Conservation (phyloP, 2,113 vertebrate species). For the Leptosomus discolor region DNA sequence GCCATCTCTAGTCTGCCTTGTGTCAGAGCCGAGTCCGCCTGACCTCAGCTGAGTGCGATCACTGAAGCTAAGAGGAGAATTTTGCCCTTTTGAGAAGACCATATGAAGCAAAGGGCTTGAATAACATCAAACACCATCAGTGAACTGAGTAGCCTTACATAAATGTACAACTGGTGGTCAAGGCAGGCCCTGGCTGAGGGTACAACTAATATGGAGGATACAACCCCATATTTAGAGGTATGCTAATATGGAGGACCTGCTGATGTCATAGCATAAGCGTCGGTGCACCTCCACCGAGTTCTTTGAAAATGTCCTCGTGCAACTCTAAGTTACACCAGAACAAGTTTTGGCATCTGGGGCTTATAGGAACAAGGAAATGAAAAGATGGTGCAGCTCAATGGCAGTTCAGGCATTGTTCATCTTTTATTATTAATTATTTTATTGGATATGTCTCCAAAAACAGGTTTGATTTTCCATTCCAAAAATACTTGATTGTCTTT, state of each 20-base stretch:
- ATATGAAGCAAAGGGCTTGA: not conserved
- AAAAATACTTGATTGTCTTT: not conserved
- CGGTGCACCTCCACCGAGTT: not conserved
- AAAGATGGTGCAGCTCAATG: not conserved
- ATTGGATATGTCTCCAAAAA: not conserved
- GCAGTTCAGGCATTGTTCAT: not conserved
- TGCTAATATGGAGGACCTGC: not conserved
- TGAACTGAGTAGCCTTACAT: not conserved
- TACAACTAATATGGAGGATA: not conserved
- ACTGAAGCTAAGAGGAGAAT: not conserved
- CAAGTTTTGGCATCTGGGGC: not conserved
- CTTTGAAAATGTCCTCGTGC: not conserved
- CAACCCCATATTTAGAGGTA: not conserved
- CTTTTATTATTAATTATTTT: not conserved
- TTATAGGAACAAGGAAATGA: not conserved
- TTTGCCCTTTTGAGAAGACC: not conserved
- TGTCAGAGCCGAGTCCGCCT: rapidly evolving
- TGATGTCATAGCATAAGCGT: not conserved
- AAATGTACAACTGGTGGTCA: not conserved
- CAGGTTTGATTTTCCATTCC: not conserved
- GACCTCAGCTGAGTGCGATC: not conserved
- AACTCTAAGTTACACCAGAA: not conserved
- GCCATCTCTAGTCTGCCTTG: not conserved
- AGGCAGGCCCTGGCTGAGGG: not conserved
- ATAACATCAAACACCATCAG: not conserved